phyloP scores from a whole-genome alignment of 2,113 vertebrate species.

The Syrmaticus mikado region DNA sequence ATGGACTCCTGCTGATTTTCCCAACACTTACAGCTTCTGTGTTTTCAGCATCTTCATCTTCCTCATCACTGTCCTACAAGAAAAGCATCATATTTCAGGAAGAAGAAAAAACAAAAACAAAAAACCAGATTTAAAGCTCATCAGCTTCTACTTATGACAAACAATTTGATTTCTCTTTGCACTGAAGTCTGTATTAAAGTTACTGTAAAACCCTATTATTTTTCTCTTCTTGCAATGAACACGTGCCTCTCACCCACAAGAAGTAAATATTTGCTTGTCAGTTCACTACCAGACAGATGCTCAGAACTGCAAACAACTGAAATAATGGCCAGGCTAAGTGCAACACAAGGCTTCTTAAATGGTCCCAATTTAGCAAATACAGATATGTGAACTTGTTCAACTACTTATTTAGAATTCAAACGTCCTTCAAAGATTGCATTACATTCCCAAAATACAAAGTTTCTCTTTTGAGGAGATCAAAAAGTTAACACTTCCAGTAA shows the following conservation, averaged over 20 bases:
- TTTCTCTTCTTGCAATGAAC: not conserved
- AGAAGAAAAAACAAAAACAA: not conserved
- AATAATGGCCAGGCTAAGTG: not conserved
- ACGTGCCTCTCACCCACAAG: not conserved
- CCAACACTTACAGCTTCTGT: slow-evolving; percentile 80
- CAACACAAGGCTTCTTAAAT: not conserved
- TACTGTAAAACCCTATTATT: not conserved
- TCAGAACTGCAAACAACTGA: not conserved
- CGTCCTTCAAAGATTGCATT: not conserved
- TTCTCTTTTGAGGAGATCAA: not conserved
- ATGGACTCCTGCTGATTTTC: slow-evolving; percentile 86
- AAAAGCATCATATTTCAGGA: not conserved
- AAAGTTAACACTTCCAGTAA: not conserved
- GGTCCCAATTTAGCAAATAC: not conserved
- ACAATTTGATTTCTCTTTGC: not conserved
- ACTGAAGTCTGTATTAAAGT: not conserved
- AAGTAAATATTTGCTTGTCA: not conserved
- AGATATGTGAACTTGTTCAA: not conserved
- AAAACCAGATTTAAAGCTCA: not conserved
- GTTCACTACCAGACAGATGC: not conserved
- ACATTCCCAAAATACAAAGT: not conserved
- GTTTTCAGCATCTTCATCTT: slow-evolving; percentile 85
- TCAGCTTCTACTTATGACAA: not conserved
- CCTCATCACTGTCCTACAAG: slow-evolving; percentile 93
- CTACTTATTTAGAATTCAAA: not conserved